Conservation (phyloP, 1,140 invertebrate genomes). For the Drosophila subpulchrella region DNA sequence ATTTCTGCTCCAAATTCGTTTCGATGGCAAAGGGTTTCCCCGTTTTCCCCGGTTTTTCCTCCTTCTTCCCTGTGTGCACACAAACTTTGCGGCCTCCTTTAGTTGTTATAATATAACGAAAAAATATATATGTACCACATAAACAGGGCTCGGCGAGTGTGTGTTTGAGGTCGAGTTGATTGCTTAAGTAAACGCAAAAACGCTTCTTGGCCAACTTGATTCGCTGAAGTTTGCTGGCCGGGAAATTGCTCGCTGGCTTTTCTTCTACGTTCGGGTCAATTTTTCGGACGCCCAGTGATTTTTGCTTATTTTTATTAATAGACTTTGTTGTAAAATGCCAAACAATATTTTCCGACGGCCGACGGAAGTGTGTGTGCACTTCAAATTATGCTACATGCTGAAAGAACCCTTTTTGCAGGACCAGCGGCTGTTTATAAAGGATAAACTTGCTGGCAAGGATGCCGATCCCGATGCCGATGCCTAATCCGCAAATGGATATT, state of each 20-base stretch:
- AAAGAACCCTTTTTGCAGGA: conserved; percentile 27
- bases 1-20: conserved; percentile 73
- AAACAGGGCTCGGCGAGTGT: conserved; percentile 35
- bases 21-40: conserved; percentile 47
- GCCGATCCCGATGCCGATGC: conserved; percentile 61
- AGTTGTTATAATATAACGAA: conserved; percentile 79
- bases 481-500: conserved; percentile 80
- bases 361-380: conserved; percentile 58
- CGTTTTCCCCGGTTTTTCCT: conserved; percentile 9
- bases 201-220: conserved; percentile 56
- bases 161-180: conserved; percentile 81
- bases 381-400: conserved; percentile 71
- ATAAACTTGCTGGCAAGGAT: conserved; percentile 65
- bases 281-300: conserved; percentile 38
- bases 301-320: conserved; percentile 80
- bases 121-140: conserved; percentile 47
- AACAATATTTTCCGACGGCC: conserved; percentile 65
- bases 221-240: conserved; percentile 70
- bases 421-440: conserved; percentile 77
- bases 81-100: conserved; percentile 77
- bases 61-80: conserved; percentile 36
- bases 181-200: conserved; percentile 77
- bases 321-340: conserved; percentile 70
- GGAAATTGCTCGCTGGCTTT: conserved; percentile 64
- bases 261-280: conserved; percentile 58